Evolutionary conservation across 2,113 vertebrate species (phyloP).

Genomic region (Okapia johnstoni): DNA sequence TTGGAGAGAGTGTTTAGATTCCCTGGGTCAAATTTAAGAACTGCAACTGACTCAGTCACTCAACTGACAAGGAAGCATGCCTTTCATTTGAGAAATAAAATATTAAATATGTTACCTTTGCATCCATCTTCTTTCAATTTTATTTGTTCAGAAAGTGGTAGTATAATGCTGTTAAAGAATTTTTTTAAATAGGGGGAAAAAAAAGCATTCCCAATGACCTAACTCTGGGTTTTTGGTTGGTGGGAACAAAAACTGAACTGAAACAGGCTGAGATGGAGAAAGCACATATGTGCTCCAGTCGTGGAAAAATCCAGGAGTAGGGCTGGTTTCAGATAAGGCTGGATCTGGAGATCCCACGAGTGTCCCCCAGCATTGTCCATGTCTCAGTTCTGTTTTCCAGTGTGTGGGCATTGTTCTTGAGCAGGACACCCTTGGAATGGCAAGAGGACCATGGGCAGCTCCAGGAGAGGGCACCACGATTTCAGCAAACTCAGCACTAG

Average conservation of each 20-base stretch:
- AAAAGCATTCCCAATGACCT: background rate
- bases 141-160: background rate
- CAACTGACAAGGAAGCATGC: background rate
- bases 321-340: background rate
- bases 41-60: background rate
- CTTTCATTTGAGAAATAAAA: conserved; percentile 17
- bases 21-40: background rate
- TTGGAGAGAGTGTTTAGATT: conserved; percentile 18
- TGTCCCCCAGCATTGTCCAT: background rate
- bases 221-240: background rate
- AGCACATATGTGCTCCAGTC: background rate
- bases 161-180: background rate
- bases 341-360: background rate
- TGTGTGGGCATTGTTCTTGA: background rate
- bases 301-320: background rate
- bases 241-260: background rate
- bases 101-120: background rate
- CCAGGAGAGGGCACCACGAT: background rate
- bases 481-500: background rate
- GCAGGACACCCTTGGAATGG: background rate
- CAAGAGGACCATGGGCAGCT: background rate
- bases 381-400: background rate
- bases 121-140: background rate
- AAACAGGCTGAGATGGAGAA: background rate
- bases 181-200: background rate